Conservation (phyloP, 2,797 vertebrate genomes). For the Anabas testudineus region DNA sequence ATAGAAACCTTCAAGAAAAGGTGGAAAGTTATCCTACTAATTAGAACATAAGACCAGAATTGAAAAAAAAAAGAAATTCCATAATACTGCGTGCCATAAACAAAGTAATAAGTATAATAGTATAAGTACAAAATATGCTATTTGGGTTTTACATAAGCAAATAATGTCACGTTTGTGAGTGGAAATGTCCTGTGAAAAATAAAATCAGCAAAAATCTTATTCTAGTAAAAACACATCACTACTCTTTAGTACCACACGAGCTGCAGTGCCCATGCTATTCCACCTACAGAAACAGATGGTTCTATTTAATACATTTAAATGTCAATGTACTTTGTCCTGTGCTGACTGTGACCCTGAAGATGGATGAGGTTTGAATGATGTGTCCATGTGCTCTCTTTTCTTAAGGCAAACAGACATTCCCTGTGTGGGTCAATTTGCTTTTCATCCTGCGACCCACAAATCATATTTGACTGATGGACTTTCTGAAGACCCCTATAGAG, state of each 20-base stretch:
- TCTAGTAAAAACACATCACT: neutral
- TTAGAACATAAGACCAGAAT: too few relatives aligned
- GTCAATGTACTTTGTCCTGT: constrained; percentile 9
- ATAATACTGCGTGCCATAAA: neutral
- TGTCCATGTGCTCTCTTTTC: constrained; percentile 16
- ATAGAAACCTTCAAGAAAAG: too few relatives aligned
- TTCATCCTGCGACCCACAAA: constrained; percentile 43
- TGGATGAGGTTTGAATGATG: constrained; percentile 32
- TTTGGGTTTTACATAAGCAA: too few relatives aligned
- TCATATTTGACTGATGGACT: constrained; percentile 45
- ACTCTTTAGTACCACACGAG: constrained; percentile 7
- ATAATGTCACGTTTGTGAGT: neutral
- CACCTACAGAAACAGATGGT: constrained; percentile 4
- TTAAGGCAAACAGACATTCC: constrained; percentile 32
- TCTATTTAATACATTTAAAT: constrained; percentile 36
- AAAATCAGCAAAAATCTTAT: neutral
- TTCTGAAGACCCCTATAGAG: constrained; percentile 42
- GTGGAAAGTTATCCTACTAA: too few relatives aligned
- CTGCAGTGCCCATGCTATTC: neutral
- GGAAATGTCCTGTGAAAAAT: neutral
- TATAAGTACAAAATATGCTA: too few relatives aligned
- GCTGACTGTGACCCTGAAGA: constrained; percentile 22
- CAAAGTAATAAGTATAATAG: too few relatives aligned
- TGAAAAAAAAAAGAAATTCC: too few relatives aligned
- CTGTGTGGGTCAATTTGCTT: constrained; percentile 44